Percentiles rank a stretch among this genome's conserved stretches.
Evolutionary conservation across 2,113 vertebrate species (phyloP).

Genomic region (Cygnus buccinator): DNA sequence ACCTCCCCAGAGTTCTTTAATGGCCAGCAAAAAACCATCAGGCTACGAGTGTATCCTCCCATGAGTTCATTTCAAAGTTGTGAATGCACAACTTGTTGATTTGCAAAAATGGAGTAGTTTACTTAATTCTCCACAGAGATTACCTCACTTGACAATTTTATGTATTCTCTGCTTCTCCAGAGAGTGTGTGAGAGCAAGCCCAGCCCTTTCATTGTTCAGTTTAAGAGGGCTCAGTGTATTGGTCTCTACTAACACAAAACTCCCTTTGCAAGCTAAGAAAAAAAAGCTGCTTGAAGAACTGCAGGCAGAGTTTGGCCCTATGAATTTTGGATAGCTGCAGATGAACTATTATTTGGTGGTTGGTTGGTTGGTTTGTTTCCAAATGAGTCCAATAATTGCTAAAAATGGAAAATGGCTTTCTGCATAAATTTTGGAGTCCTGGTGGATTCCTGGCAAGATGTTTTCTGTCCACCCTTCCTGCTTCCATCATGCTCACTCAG

Average conservation of each 20-base stretch:
- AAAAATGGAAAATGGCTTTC: not conserved
- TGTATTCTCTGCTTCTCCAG: not conserved
- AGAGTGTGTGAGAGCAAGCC: not conserved
- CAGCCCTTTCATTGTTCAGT: not conserved
- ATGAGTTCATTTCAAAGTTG: not conserved
- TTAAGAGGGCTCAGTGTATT: not conserved
- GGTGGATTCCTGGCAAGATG: not conserved
- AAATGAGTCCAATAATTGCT: not conserved
- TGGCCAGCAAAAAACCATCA: not conserved
- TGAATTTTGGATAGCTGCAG: not conserved
- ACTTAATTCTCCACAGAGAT: slow-evolving; percentile 31
- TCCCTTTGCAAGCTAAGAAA: not conserved
- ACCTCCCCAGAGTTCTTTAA: not conserved
- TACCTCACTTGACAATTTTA: slow-evolving; percentile 4
- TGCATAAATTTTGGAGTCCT: not conserved
- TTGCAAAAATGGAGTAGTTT: slow-evolving; percentile 25
- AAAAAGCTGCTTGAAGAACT: not conserved
- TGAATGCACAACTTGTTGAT: slow-evolving; percentile 2
- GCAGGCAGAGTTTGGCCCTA: not conserved
- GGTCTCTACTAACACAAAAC: not conserved
- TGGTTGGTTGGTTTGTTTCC: not conserved
- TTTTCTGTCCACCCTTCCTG: not conserved
- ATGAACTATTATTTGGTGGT: not conserved
- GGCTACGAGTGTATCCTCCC: not conserved
- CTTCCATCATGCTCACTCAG: not conserved